Evolutionary conservation across 2,888 invertebrate species (phyloP), one percentile per base, ranked within the genome.

Genomic region (Latrodectus elegans): DNA sequence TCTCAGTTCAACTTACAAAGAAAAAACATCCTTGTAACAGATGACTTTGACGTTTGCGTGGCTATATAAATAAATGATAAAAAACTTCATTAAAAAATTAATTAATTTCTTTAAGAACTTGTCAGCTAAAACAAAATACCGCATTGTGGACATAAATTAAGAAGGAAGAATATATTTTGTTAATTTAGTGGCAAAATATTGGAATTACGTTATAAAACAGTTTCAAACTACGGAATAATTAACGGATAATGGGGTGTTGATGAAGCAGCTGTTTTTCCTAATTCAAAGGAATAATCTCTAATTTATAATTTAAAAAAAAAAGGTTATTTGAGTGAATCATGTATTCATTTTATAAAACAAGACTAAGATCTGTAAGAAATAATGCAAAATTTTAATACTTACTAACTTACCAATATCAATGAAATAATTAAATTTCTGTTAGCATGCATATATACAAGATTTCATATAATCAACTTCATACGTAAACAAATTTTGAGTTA

Each of bases 131-230:
- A 26, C 49, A 14, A 60, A 53, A 53, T n/a, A 77, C 14, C 26
- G 49, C 79, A 70, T 53, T 79, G 53, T 17, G 55, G 68, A 70
- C 55, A 70, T 70, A 79, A 79, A 70, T 70, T 55, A 55, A 79
- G 38, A 52, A 51, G 49, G 60, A 71, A 71, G 71, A 52, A 71
- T n/a, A 55, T 60, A 55, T 71, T 79, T 55, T 38, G 79, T 55
- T n/a, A 79, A 79, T 68, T 79, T 71, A 71, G 68, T n/a, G 79
- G 71, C 26, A 68, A 79, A 71, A 71, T 67, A 79, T 79, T 73
- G 60, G 64, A 67, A 81, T 73, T 53, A 65, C 73, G 73, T 65
- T 55, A 11, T 55, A 14, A 65, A 22, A 73, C 65, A 52, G 22
- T 65, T 73, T 68, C 52, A 81, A 81, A 73, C 80, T 73, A 9